Base-by-base conservation (phyloP, 2,888 invertebrate genomes). In the Agrochola macilenta region DNA sequence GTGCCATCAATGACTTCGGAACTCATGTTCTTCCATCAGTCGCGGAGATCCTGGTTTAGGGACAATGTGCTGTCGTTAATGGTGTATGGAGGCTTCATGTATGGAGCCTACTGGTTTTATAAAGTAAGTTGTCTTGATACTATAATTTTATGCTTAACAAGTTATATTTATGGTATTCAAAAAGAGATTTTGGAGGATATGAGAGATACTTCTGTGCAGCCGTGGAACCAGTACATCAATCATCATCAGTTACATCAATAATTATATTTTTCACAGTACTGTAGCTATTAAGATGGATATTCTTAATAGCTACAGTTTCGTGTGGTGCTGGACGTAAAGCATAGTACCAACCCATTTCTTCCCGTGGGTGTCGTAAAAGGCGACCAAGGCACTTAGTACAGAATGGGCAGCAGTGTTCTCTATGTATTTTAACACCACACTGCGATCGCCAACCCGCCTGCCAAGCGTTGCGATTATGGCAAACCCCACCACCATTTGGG, bases 91-190 rank as follows among this genome's bases (percentile, higher is more conserved):
- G 98, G 98, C 11, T 97, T 98, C 52, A 97, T 97, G 0, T 99
- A 98, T 95, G 98, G 98, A 63, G 96, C 98, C 76, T 98, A 98
- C 92, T 97, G 98, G 95, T 97, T 99, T 92, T 98, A 98, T 94
- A 98, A 98, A 97, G 99, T 98, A 92, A 76, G 82, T 82, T 11
- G 11, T 30, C 3, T n/a, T n/a, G 23, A 14, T 68, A 9, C 14
- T 66, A 23, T 54, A n/a, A 69, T 69, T 35, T 69, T 57, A 17
- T 65, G 39, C 4, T 63, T 14, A 64, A 23, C 12, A 0, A 63
- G 12, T 7, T 14, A 14, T 14, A 23, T n/a, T 64, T 64, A 39
- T n/a, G 64, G 0, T 20, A 43, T 20, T 20, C 43, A 26, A 46
- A 26, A 65, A 43, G 8, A n/a, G 8, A 63, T 20, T 5, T 23